Conservation (phyloP, 1,140 invertebrate species). For the Ostrea edulis region DNA sequence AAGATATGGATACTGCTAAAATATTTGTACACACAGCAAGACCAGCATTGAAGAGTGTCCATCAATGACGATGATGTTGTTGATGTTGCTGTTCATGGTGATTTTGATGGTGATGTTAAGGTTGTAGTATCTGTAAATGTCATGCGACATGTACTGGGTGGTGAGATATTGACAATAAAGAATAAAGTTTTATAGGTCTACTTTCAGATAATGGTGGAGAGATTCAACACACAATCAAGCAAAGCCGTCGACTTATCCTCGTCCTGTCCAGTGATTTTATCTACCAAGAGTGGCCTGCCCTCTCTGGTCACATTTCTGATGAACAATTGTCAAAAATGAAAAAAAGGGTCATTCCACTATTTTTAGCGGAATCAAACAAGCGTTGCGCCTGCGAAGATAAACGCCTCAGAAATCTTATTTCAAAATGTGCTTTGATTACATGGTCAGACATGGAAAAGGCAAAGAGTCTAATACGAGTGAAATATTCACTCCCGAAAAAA, state of each 20-base stretch:
- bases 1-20: too few species aligned
- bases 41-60: too few species aligned
- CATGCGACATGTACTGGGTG: too few species aligned
- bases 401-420: constrained; percentile 7
- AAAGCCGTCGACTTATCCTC: neutral
- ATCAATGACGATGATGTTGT: too few species aligned
- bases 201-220: neutral
- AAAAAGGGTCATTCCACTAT: neutral
- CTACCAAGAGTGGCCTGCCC: neutral
- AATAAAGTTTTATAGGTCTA: neutral
- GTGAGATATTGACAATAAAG: neutral
- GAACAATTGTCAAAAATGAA: neutral
- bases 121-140: too few species aligned
- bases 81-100: too few species aligned
- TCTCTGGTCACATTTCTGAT: neutral
- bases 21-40: too few species aligned
- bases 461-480: neutral
- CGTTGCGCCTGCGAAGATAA: neutral
- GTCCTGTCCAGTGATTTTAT: neutral
- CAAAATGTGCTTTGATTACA: neutral
- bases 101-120: too few species aligned
- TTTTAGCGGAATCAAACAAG: neutral
- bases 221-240: neutral
- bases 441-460: neutral
- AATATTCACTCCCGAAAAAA: constrained; percentile 11